These are phyloP conservation scores for Leptinotarsa defecta DNA, from an alignment of 1,140 invertebrate species.

Conservation along the genomic window DNA sequence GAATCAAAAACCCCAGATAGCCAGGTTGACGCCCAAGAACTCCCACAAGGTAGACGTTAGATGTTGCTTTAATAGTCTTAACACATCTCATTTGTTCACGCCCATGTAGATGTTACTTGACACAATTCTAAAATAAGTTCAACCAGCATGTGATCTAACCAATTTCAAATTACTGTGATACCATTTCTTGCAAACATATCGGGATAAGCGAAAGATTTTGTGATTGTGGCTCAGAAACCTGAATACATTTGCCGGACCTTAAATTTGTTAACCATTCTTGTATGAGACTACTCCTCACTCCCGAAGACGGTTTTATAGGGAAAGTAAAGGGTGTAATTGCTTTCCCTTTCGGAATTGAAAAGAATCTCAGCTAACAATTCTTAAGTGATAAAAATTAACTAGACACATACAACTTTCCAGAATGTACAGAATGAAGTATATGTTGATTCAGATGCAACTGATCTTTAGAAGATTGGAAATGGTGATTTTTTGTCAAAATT, in stretches of 20 bases:
- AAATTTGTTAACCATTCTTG: not conserved
- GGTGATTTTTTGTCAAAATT: no score
- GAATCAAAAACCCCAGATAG: slow-evolving; percentile 56
- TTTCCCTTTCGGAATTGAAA: no score
- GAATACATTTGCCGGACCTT: not conserved
- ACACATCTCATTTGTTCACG: slow-evolving; percentile 41
- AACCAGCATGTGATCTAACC: slow-evolving; percentile 10
- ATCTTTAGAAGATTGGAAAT: no score
- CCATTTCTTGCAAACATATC: slow-evolving; percentile 50
- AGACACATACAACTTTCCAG: no score
- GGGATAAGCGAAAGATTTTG: slow-evolving; percentile 32
- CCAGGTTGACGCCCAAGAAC: slow-evolving; percentile 54
- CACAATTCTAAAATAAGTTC: slow-evolving; percentile 10
- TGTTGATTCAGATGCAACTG: no score
- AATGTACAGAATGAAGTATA: no score
- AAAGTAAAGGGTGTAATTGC: no score
- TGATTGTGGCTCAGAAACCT: no score
- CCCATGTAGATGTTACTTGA: slow-evolving; percentile 28
- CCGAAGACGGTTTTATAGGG: no score
- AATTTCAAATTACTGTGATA: not conserved
- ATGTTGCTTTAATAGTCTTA: slow-evolving; percentile 39
- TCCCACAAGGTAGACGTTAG: slow-evolving; percentile 57
- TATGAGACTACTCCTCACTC: no score
- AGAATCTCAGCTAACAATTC: no score
- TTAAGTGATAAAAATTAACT: no score